A percentile compares a stretch with the other conserved stretches of the same genome.
Conservation (phyloP, 2,888 invertebrate genomes). For the Andrena chrysosceles region DNA sequence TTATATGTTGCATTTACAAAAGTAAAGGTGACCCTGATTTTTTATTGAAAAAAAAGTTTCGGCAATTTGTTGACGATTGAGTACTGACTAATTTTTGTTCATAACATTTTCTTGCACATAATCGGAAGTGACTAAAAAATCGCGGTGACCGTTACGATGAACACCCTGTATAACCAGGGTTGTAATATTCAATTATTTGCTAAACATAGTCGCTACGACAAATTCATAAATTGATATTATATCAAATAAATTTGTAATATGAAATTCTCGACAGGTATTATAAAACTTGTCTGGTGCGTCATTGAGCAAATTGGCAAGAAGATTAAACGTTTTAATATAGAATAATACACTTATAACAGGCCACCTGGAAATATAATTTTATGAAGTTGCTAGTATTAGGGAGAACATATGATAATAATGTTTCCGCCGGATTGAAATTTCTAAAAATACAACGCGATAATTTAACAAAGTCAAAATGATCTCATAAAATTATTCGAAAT, state of each 20-base stretch:
- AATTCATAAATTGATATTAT: not conserved
- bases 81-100: too few species aligned
- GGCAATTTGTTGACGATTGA: too few species aligned
- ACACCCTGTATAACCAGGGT: too few species aligned
- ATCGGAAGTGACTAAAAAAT: too few species aligned
- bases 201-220: not conserved
- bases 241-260: not conserved
- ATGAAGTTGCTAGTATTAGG: not conserved
- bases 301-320: not conserved
- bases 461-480: too few species aligned
- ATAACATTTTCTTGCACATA: too few species aligned
- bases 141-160: too few species aligned
- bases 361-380: not conserved
- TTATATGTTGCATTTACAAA: too few species aligned
- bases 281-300: not conserved
- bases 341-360: slow-evolving; percentile 1
- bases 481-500: not conserved
- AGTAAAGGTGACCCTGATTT: too few species aligned
- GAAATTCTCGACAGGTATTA: not conserved
- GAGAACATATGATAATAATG: not conserved
- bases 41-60: too few species aligned
- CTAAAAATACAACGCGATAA: too few species aligned
- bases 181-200: not conserved
- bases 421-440: not conserved
- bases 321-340: not conserved